Base-by-base conservation (phyloP, 2,113 vertebrate species). In the Phalacrocorax carbo region DNA sequence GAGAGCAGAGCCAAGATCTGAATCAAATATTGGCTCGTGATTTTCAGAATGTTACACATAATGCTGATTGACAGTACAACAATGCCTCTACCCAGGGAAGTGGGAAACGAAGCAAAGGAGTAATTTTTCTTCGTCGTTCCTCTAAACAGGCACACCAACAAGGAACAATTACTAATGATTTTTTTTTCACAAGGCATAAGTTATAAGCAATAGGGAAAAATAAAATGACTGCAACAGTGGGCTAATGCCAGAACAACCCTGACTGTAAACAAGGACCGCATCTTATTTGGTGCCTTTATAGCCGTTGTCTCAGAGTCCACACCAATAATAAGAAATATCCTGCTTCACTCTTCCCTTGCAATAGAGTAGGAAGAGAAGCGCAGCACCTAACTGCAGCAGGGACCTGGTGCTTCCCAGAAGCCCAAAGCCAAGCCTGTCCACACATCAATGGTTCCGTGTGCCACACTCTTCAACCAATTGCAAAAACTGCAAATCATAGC, bases 111-210 rank as follows among this genome's bases (percentile, higher is more conserved):
- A 83, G 91, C 58, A 84, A 94, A 87, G 68, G 42, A 84, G 82
- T 61, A 90, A 95, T 96, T 95, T 94, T 97, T 95, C 92, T 95
- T 94, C 78, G 83, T 61, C 89, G 57, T 88, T 94, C 49, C 78
- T 86, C 70, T 62, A 70, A 91, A 80, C 46, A 89, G 84, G 68
- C 84, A 91, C 42, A 88, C 10, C 42, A 93, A 61, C 68, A 82
- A 91, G 62, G 21, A 90, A 65, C 30, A 86, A 73, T 94, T 94
- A 87, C 44, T 29, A 25, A 81, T 46, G 2, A 5, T 54, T 80
- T 90, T 90, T 88, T 29, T 44, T 27, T 27, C 61, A 38, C 13
- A 61, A 79, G 26, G 65, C 34, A 8, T 42, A 85, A 79, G 14
- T 82, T 86, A 86, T 30, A 78, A 84, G 16, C 18, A 91, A 44